Conservation (phyloP, 2,113 vertebrate genomes). For the Hippocampus abdominalis region DNA sequence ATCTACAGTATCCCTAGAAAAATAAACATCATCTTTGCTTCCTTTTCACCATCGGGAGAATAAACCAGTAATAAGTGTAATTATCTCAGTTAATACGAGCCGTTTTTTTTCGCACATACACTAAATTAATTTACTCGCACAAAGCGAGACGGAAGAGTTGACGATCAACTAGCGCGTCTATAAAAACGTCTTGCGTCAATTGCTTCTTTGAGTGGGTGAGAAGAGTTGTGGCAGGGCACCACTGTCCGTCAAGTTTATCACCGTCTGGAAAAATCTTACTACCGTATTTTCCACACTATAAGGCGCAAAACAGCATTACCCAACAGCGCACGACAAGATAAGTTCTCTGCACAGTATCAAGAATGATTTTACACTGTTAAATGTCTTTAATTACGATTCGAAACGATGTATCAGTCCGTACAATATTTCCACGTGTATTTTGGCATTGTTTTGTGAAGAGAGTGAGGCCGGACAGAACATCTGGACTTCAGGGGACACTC, state of each 20-base stretch:
- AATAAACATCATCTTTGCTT: neutral
- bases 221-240: too few relatives aligned
- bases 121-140: neutral
- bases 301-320: neutral
- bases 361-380: neutral
- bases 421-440: neutral
- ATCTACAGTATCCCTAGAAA: neutral
- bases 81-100: neutral
- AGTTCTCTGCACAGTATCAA: too few relatives aligned
- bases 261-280: too few relatives aligned
- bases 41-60: neutral
- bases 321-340: too few relatives aligned
- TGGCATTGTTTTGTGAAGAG: neutral
- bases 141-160: too few relatives aligned
- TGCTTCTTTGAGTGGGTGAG: too few relatives aligned
- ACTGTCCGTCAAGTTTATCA: too few relatives aligned
- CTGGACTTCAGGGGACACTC: conserved; percentile 1
- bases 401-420: neutral
- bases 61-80: neutral
- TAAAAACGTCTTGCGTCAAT: too few relatives aligned
- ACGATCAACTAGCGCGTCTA: too few relatives aligned
- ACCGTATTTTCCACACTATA: too few relatives aligned
- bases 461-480: conserved; percentile 3
- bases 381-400: neutral
- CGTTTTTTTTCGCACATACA: neutral